Evolutionary conservation across 2,888 invertebrate species (phyloP), one percentile per base, ranked within the genome.

Genomic region (Cordilura impudica): DNA sequence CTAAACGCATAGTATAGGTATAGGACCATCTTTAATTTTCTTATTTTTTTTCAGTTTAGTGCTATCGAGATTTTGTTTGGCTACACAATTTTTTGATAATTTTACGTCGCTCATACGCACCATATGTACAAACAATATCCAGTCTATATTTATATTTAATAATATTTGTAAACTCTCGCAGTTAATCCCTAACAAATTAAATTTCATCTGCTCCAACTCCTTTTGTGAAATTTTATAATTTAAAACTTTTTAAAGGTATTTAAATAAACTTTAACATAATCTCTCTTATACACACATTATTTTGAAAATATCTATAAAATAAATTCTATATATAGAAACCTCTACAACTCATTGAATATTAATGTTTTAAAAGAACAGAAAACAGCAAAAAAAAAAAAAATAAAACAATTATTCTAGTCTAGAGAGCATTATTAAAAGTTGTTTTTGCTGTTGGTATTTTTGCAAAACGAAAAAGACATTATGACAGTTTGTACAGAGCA

Each of bases 381-480:
- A n/a, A n/a, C 14, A 45, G 12, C 8, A 14, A 56, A 45, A 6
- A 2, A 35, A 35, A 58, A 58, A 19, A 53, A 60, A 71, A 16
- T 65, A 83, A 85, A 85, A 84, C 84, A 85, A 85, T 85, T 85
- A 85, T 85, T 85, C 85, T 85, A 85, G 85, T 85, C 85, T 85
- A 76, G 84, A 84, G 84, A 84, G 85, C 85, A 85, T 84, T 85
- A 84, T 84, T 83, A 83, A 83, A 84, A 83, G 81, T 83, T 84
- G 82, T 84, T 69, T 73, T 53, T 45, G 18, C 45, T 51, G 7
- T 39, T 61, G 21, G 14, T 70, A 67, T 56, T 58, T 53, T 51
- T 56, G 54, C 35, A 18, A 53, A 18, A 61, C 26, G 47, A 58
- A 65, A 70, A 63, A 73, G 79, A 71, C 70, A 73, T 73, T 76